Conservation (phyloP, 2,888 invertebrate species). For the Melanophora roralis region DNA sequence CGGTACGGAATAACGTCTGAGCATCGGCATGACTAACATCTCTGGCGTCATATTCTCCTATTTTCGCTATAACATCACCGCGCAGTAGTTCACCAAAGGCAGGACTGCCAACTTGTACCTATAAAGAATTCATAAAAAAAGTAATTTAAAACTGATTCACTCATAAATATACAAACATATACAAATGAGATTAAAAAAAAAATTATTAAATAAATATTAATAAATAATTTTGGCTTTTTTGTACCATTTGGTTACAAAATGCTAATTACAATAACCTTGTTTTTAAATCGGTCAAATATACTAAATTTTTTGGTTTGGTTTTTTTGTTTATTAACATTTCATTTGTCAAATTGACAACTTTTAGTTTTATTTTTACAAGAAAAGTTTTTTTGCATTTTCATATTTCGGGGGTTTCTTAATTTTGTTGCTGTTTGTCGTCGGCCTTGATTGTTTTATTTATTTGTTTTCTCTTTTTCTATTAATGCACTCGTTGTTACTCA, state of each 20-base stretch:
- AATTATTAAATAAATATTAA: not conserved
- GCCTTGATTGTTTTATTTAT: constrained; percentile 52
- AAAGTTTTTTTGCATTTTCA: constrained; percentile 44
- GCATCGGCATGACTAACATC: constrained; percentile 94
- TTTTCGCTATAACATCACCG: constrained; percentile 93
- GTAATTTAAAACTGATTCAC: not conserved
- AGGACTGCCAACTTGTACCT: constrained; percentile 93
- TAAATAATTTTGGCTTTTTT: not conserved
- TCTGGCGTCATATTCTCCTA: constrained; percentile 92
- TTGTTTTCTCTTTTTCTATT: constrained; percentile 26
- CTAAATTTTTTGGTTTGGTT: not conserved
- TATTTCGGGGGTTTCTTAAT: constrained; percentile 5
- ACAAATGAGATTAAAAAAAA: not conserved
- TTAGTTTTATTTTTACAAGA: constrained; percentile 41
- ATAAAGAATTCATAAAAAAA: constrained; percentile 21
- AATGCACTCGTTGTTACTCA: constrained; percentile 56
- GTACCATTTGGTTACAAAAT: constrained; percentile 14
- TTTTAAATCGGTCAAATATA: constrained; percentile 48
- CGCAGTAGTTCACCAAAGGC: constrained; percentile 90
- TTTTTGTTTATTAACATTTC: constrained; percentile 29
- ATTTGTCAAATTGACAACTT: constrained; percentile 58
- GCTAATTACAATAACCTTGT: constrained; percentile 46
- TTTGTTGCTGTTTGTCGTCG: not conserved
- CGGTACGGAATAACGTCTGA: constrained; percentile 89
- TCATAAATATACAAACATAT: not conserved